phyloP scores from a whole-genome alignment of 2,113 vertebrate genomes.

The Coregonus clupeaformis region DNA sequence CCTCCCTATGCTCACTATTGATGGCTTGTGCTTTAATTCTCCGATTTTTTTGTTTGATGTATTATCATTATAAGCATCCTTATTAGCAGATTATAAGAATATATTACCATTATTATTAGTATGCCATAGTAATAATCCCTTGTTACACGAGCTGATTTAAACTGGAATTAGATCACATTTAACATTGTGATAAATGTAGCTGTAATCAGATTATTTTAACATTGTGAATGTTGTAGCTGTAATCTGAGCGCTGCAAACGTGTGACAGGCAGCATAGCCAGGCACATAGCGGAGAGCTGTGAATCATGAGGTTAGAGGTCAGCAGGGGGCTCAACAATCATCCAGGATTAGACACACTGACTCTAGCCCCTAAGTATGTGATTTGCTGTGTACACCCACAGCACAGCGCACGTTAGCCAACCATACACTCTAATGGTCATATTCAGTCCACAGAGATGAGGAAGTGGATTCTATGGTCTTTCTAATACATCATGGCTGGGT shows the following conservation, averaged over 20 bases:
- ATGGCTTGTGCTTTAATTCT: constrained; percentile 68
- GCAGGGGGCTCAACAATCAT: constrained; percentile 61
- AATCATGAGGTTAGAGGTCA: constrained; percentile 62
- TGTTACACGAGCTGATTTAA: constrained; percentile 55
- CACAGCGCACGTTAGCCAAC: constrained; percentile 61
- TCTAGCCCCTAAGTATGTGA: constrained; percentile 27
- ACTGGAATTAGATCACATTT: constrained; percentile 57
- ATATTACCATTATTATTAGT: constrained; percentile 55
- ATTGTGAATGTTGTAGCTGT: constrained; percentile 62
- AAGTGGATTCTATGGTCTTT: constrained; percentile 62
- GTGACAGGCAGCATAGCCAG: constrained; percentile 38
- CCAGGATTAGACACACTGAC: constrained; percentile 60
- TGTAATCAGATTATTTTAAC: constrained; percentile 39
- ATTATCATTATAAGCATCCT: constrained; percentile 62
- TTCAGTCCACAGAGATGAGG: constrained; percentile 69
- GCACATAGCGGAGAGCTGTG: constrained; percentile 58
- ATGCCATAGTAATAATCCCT: constrained; percentile 52
- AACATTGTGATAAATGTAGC: constrained; percentile 20
- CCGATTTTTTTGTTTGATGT: constrained; percentile 52
- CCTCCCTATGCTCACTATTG: constrained; percentile 85
- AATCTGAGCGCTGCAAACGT: constrained; percentile 58
- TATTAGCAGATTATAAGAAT: constrained; percentile 53
- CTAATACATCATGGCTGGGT: constrained; percentile 77
- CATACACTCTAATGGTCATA: constrained; percentile 67
- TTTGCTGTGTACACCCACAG: constrained; percentile 41